Conservation (phyloP, 2,888 invertebrate species). For the Eupsilia transversa region DNA sequence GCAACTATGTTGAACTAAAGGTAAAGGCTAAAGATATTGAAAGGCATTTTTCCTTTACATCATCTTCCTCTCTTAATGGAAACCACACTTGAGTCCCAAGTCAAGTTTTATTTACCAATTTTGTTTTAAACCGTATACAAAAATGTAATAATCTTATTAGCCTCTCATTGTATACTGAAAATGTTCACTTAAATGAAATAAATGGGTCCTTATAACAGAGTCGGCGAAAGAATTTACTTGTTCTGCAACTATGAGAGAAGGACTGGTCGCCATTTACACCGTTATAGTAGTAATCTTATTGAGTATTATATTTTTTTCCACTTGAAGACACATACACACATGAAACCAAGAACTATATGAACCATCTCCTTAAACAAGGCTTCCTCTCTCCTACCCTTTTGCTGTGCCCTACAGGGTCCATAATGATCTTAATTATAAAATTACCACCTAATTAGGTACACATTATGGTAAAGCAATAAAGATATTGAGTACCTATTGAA, state of each 20-base stretch:
- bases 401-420: too few relatives aligned
- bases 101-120: slow-evolving; percentile 34
- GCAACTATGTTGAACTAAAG: too few relatives aligned
- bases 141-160: slow-evolving; percentile 32
- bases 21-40: too few relatives aligned
- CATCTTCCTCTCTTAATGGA: slow-evolving; percentile 25
- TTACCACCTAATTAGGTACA: too few relatives aligned
- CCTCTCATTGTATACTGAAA: slow-evolving; percentile 27
- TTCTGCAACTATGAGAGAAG: slow-evolving; percentile 58
- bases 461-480: too few relatives aligned
- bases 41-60: neutral
- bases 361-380: too few relatives aligned
- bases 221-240: slow-evolving; percentile 56
- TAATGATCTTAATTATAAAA: too few relatives aligned
- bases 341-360: too few relatives aligned
- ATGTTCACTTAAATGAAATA: slow-evolving; percentile 47
- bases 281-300: neutral
- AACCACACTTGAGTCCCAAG: slow-evolving; percentile 32
- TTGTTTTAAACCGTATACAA: slow-evolving; percentile 26
- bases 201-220: slow-evolving; percentile 36
- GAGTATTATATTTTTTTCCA: too few relatives aligned
- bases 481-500: too few relatives aligned
- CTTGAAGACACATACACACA: too few relatives aligned
- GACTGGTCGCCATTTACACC: slow-evolving; percentile 48
- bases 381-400: too few relatives aligned